Evolutionary conservation across 2,888 invertebrate species (phyloP).

Genomic region (Leptogaster cylindrica): DNA sequence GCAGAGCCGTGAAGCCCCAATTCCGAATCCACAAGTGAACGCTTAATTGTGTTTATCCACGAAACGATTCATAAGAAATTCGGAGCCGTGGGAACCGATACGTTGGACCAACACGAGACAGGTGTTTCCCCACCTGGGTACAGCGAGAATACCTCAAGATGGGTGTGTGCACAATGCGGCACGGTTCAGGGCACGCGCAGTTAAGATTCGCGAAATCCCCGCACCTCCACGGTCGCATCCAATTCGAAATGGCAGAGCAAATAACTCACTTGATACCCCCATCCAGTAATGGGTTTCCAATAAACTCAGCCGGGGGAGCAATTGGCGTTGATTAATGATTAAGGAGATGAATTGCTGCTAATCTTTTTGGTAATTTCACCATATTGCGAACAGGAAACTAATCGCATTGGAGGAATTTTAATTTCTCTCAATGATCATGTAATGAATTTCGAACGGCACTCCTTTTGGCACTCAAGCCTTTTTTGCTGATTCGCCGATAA

Average conservation of each 20-base stretch:
- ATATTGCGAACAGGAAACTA: constrained; percentile 40
- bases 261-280: constrained; percentile 41
- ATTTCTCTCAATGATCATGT: constrained; percentile 39
- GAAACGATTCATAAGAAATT: constrained; percentile 29
- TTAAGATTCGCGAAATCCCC: neutral
- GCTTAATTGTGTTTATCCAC: constrained; percentile 38
- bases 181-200: constrained; percentile 37
- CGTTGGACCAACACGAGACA: neutral
- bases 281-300: constrained; percentile 35
- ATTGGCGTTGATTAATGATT: constrained; percentile 43
- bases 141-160: too few species aligned
- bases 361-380: constrained; percentile 41
- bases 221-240: neutral
- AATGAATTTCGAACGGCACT: constrained; percentile 38
- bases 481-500: constrained; percentile 25
- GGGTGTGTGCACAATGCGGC: too few species aligned
- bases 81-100: constrained; percentile 22
- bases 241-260: constrained; percentile 23
- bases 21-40: constrained; percentile 15
- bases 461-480: constrained; percentile 18
- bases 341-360: constrained; percentile 41
- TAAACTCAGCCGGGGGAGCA: constrained; percentile 35
- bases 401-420: constrained; percentile 41
- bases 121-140: constrained; percentile 29
- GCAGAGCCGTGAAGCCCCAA: constrained; percentile 8